Conservation (phyloP, 2,888 invertebrate genomes). For the Teleiodes luculella region DNA sequence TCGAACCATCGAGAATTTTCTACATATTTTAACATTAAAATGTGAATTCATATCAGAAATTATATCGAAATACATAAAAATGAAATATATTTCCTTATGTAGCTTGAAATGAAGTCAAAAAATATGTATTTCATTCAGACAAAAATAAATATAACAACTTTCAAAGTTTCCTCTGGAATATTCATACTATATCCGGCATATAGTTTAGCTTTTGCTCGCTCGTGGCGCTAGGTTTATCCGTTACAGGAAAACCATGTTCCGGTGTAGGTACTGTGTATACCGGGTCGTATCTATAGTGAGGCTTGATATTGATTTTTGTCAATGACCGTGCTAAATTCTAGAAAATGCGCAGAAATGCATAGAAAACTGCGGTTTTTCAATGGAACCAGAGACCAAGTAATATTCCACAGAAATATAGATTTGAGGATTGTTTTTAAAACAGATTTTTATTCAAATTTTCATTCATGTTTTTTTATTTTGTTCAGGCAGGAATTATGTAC, state of each 20-base stretch:
- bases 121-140: constrained; percentile 26
- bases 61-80: neutral
- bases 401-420: too few species aligned
- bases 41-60: neutral
- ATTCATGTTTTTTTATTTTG: neutral
- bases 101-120: neutral
- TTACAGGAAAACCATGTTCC: constrained; percentile 7
- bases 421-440: neutral
- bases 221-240: constrained; percentile 49
- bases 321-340: constrained; percentile 7
- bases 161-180: constrained; percentile 45
- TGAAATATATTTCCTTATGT: neutral
- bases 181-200: constrained; percentile 52
- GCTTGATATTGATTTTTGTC: constrained; percentile 20
- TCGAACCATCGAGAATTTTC: constrained; percentile 53
- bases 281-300: constrained; percentile 15
- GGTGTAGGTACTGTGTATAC: neutral
- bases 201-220: constrained; percentile 41
- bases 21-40: neutral
- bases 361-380: neutral
- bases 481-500: too few species aligned
- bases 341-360: neutral
- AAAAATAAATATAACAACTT: constrained; percentile 18
- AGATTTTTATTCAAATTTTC: neutral
- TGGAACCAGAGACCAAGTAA: neutral